Evolutionary conservation across 2,888 invertebrate species (phyloP), one percentile per base, ranked within the genome.

Genomic region (Heliconius sara): DNA sequence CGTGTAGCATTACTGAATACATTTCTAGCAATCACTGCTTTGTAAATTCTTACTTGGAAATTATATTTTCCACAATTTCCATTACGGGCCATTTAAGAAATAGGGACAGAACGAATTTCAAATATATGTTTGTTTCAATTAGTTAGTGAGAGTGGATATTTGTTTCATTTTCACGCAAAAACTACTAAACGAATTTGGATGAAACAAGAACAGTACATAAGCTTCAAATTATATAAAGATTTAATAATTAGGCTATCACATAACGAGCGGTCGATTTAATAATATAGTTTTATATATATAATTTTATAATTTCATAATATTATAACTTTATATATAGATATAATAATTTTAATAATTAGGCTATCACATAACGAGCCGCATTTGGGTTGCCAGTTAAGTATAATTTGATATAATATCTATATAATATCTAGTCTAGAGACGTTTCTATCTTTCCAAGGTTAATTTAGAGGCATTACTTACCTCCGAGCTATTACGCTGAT

Each of bases 401-500:
- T 6, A 47, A 47, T 47, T 19, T 47, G 16, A 47, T 19, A 47
- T 19, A 16, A 16, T 16, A 57, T 22, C 22, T 57, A 22, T 57
- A 57, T 9, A n/a, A 57, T n/a, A 57, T 57, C 5, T 19, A 30
- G 12, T 30, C 12, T 7, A 27, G 16, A 27, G 27, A 65, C 4
- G 25, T 65, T 16, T 2, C 2, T 65, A 27, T 65, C 27, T 27
- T 52, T 25, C 30, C n/a, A 34, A 70, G 75, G 73, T 79, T 73
- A 63, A 47, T 34, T 77, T 30, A 68, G 76, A 76, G 68, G 80
- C 80, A 79, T 78, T 78, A 79, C 34, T 78, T 77, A 77, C 72
- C 77, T 79, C 63, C 76, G 66, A 67, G 77, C 79, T 76, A 82
- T 81, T 82, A 81, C 72, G 70, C 73, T 79, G 78, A 82, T 82